Conservation (phyloP, 1,140 invertebrate genomes). For the Ylistrum balloti region DNA sequence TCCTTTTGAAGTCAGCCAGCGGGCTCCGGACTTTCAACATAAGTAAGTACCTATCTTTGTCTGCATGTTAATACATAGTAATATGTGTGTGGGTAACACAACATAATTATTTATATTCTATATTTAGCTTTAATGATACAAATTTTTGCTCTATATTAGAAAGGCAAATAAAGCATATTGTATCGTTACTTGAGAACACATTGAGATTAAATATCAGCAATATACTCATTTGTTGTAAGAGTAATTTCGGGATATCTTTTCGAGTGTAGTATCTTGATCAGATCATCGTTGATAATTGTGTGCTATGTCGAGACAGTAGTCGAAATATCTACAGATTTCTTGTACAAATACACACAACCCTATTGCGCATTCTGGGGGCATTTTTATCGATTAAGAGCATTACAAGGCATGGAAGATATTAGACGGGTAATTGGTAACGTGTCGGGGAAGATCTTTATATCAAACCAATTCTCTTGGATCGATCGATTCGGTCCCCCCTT, state of each 20-base stretch:
- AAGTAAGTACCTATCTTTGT: not conserved
- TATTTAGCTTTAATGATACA: not conserved
- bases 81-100: not conserved
- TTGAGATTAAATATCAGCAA: not conserved
- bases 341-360: conserved; percentile 38
- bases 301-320: conserved; percentile 24
- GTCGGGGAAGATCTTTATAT: conserved; percentile 22
- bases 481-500: conserved; percentile 6
- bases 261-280: not conserved
- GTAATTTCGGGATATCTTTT: not conserved
- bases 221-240: not conserved
- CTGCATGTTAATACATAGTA: not conserved
- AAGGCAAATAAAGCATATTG: too few species aligned
- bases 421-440: conserved; percentile 32
- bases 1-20: not conserved
- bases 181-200: not conserved
- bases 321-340: conserved; percentile 32
- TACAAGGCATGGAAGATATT: conserved; percentile 24
- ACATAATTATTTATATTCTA: not conserved
- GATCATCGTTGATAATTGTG: conserved; percentile 33
- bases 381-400: conserved; percentile 7
- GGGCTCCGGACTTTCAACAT: not conserved
- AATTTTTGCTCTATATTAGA: too few species aligned
- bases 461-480: conserved; percentile 6
- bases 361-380: conserved; percentile 37